Conservation (phyloP, 37 sponge, comb jelly and placozoan species). For the Halichondria panicea region DNA sequence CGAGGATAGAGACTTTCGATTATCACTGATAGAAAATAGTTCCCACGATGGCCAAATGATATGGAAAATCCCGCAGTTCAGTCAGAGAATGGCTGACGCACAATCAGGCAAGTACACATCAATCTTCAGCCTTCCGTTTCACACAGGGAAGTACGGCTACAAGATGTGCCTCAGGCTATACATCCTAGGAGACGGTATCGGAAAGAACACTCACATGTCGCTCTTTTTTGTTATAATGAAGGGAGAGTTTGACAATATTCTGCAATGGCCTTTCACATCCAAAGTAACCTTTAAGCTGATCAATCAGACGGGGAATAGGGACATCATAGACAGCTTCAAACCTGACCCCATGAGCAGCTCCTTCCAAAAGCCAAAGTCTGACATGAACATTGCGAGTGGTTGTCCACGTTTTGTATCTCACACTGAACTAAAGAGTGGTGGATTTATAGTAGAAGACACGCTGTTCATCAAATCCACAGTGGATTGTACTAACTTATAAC, state of each 20-base stretch:
- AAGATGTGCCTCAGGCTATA: constrained; percentile 86
- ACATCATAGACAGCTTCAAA: constrained; percentile 71
- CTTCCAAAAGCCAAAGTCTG: constrained; percentile 71
- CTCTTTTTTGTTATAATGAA: constrained; percentile 78
- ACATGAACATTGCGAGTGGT: constrained; percentile 80
- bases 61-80: constrained; percentile 77
- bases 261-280: constrained; percentile 81
- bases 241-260: constrained; percentile 84
- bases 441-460: constrained; percentile 64
- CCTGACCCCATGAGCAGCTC: constrained; percentile 77
- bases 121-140: constrained; percentile 78
- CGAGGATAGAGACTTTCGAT: constrained; percentile 76
- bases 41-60: constrained; percentile 71
- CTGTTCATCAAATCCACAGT: constrained; percentile 66
- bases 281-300: constrained; percentile 75
- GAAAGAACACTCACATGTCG: constrained; percentile 71
- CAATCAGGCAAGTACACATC: constrained; percentile 72
- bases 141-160: constrained; percentile 77
- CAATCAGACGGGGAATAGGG: constrained; percentile 58
- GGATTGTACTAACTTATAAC: no score
- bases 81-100: constrained; percentile 68
- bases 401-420: constrained; percentile 73
- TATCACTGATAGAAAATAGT: constrained; percentile 66
- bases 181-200: constrained; percentile 80
- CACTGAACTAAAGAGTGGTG: constrained; percentile 35